These are phyloP conservation scores for Rhagophthalmus giganteus DNA, from an alignment of 2,888 invertebrate species.

Conservation along the genomic window DNA sequence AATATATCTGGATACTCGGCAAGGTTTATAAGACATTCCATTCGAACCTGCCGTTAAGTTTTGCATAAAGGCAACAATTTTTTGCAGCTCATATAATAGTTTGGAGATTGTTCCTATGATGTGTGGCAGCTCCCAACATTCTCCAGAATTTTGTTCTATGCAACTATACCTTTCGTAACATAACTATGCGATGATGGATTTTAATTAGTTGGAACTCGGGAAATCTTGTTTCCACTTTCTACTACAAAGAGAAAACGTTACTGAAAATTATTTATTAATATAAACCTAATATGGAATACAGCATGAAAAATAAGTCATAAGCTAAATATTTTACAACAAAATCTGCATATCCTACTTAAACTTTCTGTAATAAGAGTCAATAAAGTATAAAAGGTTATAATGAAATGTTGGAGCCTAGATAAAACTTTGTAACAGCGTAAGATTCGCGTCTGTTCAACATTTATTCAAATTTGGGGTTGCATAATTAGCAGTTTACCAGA, in stretches of 20 bases:
- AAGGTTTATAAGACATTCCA: no score
- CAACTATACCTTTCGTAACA: constrained; percentile 19
- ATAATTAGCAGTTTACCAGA: constrained; percentile 22
- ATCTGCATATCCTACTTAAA: no score
- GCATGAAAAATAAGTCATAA: neutral
- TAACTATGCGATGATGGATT: constrained; percentile 21
- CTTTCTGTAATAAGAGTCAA: no score
- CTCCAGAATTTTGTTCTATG: constrained; percentile 21
- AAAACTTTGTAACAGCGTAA: no score
- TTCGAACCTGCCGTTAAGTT: constrained; percentile 1
- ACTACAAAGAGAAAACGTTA: constrained; percentile 3
- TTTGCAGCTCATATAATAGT: constrained; percentile 18
- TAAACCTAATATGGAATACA: no score
- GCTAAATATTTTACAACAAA: neutral
- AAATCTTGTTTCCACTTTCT: constrained; percentile 20
- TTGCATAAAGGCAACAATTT: constrained; percentile 6
- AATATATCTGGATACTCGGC: no score
- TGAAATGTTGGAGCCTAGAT: no score
- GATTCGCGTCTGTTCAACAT: constrained; percentile 10
- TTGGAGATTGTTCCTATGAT: constrained; percentile 15
- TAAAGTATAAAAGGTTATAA: no score
- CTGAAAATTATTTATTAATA: constrained; percentile 7
- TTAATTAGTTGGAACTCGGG: constrained; percentile 20
- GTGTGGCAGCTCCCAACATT: constrained; percentile 19
- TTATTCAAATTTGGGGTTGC: constrained; percentile 24